Evolutionary conservation across 2,797 vertebrate species (phyloP).

Genomic region (Holocentrus rufus): DNA sequence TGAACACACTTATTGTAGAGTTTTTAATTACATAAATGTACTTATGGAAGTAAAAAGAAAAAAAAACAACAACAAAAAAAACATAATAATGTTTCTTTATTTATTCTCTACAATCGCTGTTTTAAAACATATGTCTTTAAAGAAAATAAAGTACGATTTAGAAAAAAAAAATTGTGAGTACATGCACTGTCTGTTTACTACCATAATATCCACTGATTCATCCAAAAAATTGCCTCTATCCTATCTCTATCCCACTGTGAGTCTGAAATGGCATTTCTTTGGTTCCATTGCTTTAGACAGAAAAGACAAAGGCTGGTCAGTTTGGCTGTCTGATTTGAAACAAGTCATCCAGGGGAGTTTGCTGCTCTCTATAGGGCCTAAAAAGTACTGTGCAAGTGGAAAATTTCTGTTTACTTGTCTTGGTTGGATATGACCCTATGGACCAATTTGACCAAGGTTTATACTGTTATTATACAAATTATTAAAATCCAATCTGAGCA

Average conservation of each 20-base stretch:
- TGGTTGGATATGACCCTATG: no score
- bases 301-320: background rate
- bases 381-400: constrained; percentile 34
- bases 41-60: constrained; percentile 80
- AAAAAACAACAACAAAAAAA: constrained; percentile 36
- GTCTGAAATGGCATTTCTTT: constrained; percentile 6
- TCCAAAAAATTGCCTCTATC: background rate
- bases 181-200: constrained; percentile 32
- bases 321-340: constrained; percentile 8
- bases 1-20: constrained; percentile 83
- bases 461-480: background rate
- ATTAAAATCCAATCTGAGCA: no score
- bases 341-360: constrained; percentile 40
- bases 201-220: background rate
- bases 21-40: constrained; percentile 86
- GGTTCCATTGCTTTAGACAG: background rate
- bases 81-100: constrained; percentile 82
- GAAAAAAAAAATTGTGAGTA: constrained; percentile 67
- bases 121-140: constrained; percentile 87
- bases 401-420: constrained; percentile 24
- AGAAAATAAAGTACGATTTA: constrained; percentile 87
- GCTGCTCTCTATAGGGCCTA: constrained; percentile 65
- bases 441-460: background rate
- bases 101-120: constrained; percentile 86
- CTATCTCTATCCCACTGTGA: no score